Evolutionary conservation across 2,888 invertebrate genomes (phyloP).

Genomic region (Erebia epiphron): DNA sequence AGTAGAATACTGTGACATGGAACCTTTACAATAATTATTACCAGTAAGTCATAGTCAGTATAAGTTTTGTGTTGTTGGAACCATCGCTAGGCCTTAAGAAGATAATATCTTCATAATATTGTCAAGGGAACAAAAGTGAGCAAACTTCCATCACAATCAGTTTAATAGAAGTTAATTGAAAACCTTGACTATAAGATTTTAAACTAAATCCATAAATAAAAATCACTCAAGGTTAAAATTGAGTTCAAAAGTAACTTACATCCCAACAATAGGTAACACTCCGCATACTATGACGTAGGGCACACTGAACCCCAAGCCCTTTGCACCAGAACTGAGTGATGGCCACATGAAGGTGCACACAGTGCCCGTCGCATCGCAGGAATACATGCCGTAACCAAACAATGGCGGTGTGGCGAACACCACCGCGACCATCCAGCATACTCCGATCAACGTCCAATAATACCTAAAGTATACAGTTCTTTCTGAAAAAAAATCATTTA

Average conservation of each 20-base stretch:
- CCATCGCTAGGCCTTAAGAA: too few relatives aligned
- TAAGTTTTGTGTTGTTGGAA: too few relatives aligned
- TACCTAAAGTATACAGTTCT: slow-evolving; percentile 66
- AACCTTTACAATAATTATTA: too few relatives aligned
- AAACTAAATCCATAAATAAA: background rate
- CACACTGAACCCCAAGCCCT: slow-evolving; percentile 71
- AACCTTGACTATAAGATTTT: too few relatives aligned
- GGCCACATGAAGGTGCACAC: slow-evolving; percentile 77
- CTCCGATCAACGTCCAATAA: slow-evolving; percentile 70
- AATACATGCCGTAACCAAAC: slow-evolving; percentile 75
- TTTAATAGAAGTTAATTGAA: too few relatives aligned
- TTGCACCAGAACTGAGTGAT: slow-evolving; percentile 59
- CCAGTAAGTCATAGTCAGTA: too few relatives aligned
- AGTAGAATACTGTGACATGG: too few relatives aligned
- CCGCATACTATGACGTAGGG: slow-evolving; percentile 72
- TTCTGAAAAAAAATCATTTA: slow-evolving; percentile 52
- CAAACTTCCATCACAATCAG: too few relatives aligned
- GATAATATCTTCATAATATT: too few relatives aligned
- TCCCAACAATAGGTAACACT: slow-evolving; percentile 67
- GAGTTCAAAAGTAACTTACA: slow-evolving; percentile 57
- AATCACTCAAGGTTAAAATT: background rate
- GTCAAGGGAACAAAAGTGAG: too few relatives aligned
- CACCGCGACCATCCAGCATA: slow-evolving; percentile 69
- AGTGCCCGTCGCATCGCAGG: slow-evolving; percentile 78
- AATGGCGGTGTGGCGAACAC: slow-evolving; percentile 75